Percentiles rank a stretch among this genome's conserved stretches.
These are phyloP conservation scores for Tursiops truncatus DNA, from an alignment of 2,113 vertebrate species.

Conservation along the genomic window DNA sequence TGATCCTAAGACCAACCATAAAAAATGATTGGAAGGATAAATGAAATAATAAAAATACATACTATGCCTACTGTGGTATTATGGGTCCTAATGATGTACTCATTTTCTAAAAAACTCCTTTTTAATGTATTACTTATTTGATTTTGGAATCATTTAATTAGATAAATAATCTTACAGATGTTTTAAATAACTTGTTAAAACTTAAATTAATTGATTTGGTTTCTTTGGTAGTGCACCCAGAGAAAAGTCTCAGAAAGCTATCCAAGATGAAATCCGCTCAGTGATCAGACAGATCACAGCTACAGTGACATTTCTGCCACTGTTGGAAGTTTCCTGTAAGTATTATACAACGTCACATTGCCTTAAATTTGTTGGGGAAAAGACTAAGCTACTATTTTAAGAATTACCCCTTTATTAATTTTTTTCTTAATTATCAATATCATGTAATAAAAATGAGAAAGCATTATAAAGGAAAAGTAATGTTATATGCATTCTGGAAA, in stretches of 20 bases:
- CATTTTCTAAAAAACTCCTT: background rate
- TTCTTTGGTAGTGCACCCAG: constrained; percentile 86
- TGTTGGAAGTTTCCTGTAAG: constrained; percentile 95
- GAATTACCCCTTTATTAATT: background rate
- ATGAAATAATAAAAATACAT: background rate
- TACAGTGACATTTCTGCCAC: constrained; percentile 95
- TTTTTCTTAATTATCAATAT: background rate
- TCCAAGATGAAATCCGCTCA: constrained; percentile 97
- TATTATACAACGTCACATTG: constrained; percentile 47
- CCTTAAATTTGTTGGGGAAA: background rate
- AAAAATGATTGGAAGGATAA: background rate
- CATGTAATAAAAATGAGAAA: background rate
- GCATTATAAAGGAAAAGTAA: background rate
- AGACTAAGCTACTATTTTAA: background rate
- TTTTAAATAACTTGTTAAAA: background rate
- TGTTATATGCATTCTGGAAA: background rate
- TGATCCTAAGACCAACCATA: background rate
- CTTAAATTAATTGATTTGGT: background rate
- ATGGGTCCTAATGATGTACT: background rate
- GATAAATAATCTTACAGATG: background rate
- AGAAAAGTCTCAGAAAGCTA: constrained; percentile 95
- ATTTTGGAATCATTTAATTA: background rate
- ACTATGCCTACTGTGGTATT: background rate
- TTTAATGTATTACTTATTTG: background rate
- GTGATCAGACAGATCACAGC: constrained; percentile 97